A percentile compares a stretch with the other conserved stretches of the same genome.
Evolutionary conservation across 2,888 invertebrate genomes (phyloP).

Genomic region (Gymnosoma rotundatum): DNA sequence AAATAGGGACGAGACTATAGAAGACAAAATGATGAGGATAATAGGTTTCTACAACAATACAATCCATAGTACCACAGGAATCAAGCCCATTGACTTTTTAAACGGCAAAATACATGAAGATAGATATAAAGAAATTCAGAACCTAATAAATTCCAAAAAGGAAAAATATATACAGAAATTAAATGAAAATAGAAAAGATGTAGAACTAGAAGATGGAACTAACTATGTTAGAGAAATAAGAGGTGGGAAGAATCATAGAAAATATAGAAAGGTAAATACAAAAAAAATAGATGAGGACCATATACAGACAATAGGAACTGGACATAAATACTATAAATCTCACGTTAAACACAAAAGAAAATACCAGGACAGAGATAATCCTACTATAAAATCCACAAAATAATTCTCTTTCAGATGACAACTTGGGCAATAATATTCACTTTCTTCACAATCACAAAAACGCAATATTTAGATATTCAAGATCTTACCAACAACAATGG

Average conservation of each 20-base stretch:
- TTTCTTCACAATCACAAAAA: not conserved
- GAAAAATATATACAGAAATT: conserved; percentile 17
- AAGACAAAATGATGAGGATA: conserved; percentile 68
- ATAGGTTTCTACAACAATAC: conserved; percentile 69
- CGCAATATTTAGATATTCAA: conserved; percentile 62
- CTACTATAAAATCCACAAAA: conserved; percentile 3
- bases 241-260: conserved; percentile 21
- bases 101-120: conserved; percentile 60
- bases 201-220: conserved; percentile 27
- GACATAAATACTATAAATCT: conserved; percentile 30
- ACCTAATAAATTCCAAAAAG: conserved; percentile 16
- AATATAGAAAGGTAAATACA: conserved; percentile 23
- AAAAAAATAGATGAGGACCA: not conserved
- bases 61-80: conserved; percentile 63
- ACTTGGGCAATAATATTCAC: conserved; percentile 3
- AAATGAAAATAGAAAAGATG: conserved; percentile 14
- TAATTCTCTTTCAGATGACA: conserved; percentile 28
- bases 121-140: conserved; percentile 50
- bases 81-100: conserved; percentile 69
- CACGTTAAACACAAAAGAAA: conserved; percentile 25
- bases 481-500: conserved; percentile 64
- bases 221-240: conserved; percentile 24
- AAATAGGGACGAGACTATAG: conserved; percentile 62
- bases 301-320: conserved; percentile 8
- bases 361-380: conserved; percentile 19